Evolutionary conservation across 2,888 invertebrate genomes (phyloP), one percentile per base, ranked within the genome.

Genomic region (Hydriomena furcata): DNA sequence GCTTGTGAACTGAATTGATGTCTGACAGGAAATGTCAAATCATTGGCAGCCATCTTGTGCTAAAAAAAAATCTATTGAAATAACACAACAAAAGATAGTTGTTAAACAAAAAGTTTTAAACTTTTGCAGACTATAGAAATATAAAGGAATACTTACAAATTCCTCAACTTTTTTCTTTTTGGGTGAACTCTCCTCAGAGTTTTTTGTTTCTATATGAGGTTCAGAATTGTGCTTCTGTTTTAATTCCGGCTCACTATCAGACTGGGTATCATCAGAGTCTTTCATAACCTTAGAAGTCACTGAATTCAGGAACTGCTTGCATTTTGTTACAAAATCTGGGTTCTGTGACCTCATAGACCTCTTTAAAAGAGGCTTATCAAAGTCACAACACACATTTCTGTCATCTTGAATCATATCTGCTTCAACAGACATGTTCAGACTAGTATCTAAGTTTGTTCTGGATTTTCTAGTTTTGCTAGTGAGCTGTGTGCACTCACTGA

Each of bases 311-410:
- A 93, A 93, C 59, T 90, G 91, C 59, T 91, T 92, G 41, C 93
- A 93, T 69, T 93, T 93, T 57, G 87, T 87, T 0, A 91, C 91
- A 83, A 93, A 93, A 35, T 93, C 93, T 6, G 92, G 91, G 64
- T 93, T 93, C 67, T 93, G 93, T 5, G 93, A 93, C 44, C 93
- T 83, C 90, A 93, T 92, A 47, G 93, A 92, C 38, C 92, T 71
- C 60, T 89, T 88, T 1, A 72, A 54, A 2, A 59, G 44, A 7
- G 67, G 48, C 47, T 75, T 85, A 3, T 87, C 89, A 67, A 76
- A 70, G 52, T 69, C 84, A 55, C 84, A 87, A 37, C 77, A 69
- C 43, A 89, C 84, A 48, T 77, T 79, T 66, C 87, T 90, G 40
- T 68, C 71, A 7, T 57, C 63, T 5, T 72, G 75, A 40, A 81